A percentile compares a stretch with the other conserved stretches of the same genome.
phyloP scores from a whole-genome alignment of 2,888 invertebrate species.

The Tipula vernalis region DNA sequence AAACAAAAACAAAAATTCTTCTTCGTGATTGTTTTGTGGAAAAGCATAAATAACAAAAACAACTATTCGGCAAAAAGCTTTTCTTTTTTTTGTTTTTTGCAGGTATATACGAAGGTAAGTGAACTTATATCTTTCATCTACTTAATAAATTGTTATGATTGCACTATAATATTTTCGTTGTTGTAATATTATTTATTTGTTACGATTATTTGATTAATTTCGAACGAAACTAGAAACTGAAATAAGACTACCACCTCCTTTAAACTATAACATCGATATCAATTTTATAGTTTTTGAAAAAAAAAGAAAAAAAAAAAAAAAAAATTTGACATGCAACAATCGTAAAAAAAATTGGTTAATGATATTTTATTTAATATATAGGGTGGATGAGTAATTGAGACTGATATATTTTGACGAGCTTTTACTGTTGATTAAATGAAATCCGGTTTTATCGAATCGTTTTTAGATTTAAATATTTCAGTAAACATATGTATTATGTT shows the following conservation, averaged over 20 bases:
- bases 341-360: neutral
- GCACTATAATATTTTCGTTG: neutral
- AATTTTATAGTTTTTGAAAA: neutral
- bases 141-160: neutral
- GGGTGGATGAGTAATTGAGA: neutral
- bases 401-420: neutral
- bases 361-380: neutral
- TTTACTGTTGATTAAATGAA: neutral
- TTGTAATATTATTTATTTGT: neutral
- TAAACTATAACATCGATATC: neutral
- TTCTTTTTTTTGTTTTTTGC: neutral
- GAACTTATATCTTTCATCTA: neutral
- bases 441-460: no score
- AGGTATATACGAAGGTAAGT: neutral
- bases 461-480: no score
- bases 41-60: neutral
- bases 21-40: neutral
- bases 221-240: neutral
- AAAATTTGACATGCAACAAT: neutral
- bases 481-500: no score
- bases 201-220: neutral
- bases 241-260: neutral
- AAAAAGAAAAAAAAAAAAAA: no score
- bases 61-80: neutral
- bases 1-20: neutral